Evolutionary conservation across 92 coral and sea anemone species (phyloP), one percentile per base, ranked within the genome.

Genomic region (Diadumene lineata): DNA sequence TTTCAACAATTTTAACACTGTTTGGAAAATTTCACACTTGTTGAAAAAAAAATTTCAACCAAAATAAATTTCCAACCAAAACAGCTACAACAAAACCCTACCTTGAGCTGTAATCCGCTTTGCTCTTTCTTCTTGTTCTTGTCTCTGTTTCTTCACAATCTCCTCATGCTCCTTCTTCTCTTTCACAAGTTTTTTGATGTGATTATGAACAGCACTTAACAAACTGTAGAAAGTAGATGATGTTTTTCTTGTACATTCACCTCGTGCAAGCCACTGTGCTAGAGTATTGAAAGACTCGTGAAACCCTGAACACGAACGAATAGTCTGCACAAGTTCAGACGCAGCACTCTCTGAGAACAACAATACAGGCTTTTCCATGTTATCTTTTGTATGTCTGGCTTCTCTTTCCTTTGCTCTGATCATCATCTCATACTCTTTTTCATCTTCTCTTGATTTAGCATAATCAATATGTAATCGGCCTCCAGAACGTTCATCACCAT

Each of bases 151-250:
- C 80, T 87, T 83, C 11, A 91, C 97, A 51, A 70, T 85, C 65
- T 81, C 81, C 30, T 84, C 93, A 68, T 91, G 92, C n/a, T 91
- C 97, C 56, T 79, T 89, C 67, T 89, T 89, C 75, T 82, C 91
- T 33, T 56, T 85, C 1, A 82, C 79, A 26, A 91, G 74, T 43
- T 93, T 72, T 66, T 85, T 88, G 74, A 85, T 77, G 53, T 88
- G 92, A 11, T 81, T 82, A 61, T 91, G 85, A 38, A 78, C 76
- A 13, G 90, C 74, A 66, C 72, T 89, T 4, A 91, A 85, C 19
- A 91, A 58, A 23, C 89, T 65, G 71, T 91, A 89, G 24, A 91
- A 91, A 28, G 84, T 89, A 50, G 79, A 68, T 18, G 84, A 86
- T 63, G 79, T 86, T 34, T 57, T 77, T 31, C 97, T 87, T 33